Conservation (phyloP, 2,888 invertebrate species). For the Mythimna albipuncta region DNA sequence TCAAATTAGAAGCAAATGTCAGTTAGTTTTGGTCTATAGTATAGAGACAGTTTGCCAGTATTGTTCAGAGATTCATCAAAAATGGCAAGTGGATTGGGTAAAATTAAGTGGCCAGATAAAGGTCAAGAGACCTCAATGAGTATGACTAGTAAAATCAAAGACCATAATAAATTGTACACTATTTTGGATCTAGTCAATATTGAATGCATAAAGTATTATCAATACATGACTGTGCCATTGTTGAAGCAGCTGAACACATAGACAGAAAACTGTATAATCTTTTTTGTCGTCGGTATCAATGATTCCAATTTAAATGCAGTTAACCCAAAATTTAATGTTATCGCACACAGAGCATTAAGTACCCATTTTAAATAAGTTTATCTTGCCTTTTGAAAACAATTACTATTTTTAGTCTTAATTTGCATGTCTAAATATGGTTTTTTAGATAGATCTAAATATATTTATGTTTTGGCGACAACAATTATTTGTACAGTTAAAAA, state of each 20-base stretch:
- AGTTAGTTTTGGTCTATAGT: not conserved
- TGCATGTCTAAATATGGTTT: slow-evolving; percentile 13
- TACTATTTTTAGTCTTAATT: slow-evolving; percentile 1
- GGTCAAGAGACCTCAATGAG: not conserved
- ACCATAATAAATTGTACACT: not conserved
- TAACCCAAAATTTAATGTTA: too few species aligned
- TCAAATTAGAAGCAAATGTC: not conserved
- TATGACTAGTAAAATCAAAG: not conserved
- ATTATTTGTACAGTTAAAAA: not conserved
- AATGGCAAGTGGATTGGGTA: not conserved
- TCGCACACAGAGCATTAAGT: too few species aligned
- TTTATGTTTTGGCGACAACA: not conserved
- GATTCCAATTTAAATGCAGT: too few species aligned
- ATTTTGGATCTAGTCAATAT: not conserved
- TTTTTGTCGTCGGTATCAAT: too few species aligned
- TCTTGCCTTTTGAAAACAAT: slow-evolving; percentile 1
- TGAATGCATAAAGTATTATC: not conserved
- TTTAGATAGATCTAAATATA: not conserved
- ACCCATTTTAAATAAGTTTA: too few species aligned
- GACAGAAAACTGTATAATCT: not conserved
- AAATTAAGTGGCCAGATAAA: not conserved
- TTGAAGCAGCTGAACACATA: slow-evolving; percentile 23
- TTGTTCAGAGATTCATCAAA: too few species aligned
- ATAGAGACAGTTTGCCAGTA: not conserved
- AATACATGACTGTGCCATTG: not conserved